Evolutionary conservation across 2,113 vertebrate species (phyloP), one percentile per base, ranked within the genome.

Genomic region (Cacatua alba): DNA sequence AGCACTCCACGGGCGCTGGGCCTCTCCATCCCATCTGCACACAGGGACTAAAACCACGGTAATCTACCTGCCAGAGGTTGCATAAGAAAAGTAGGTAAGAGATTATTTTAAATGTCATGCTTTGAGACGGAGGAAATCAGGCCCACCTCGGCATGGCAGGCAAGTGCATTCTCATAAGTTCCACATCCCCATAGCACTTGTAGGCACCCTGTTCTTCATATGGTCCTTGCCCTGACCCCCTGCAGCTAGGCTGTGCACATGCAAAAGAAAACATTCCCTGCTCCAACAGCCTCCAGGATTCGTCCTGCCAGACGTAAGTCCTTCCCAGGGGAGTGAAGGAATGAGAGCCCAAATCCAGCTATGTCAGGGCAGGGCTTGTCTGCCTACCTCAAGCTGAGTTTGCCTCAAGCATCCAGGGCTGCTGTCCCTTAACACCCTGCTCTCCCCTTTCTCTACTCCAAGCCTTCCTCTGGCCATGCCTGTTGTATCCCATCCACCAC

Each of bases 171-270:
- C 63, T 43, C 69, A 70, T 13, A 37, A 37, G 74, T 43, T 37
- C 68, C 35, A 39, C 29, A 60, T 43, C 55, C 46, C 44, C 2
- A 5, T 44, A 80, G 53, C 48, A 41, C 49, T 75, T 60, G 1
- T 33, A n/a, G 46, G 35, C 16, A 62, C 21, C 24, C 52, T 68
- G 52, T 13, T 51, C 52, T n/a, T 48, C 17, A 24, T 11, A 11
- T 23, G 29, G 48, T 41, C 26, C 46, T 35, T 2, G 2, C 28
- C 24, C 49, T 3, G 1, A 43, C 7, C 10, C n/a, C 24, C 21
- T 0, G 1, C 33, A 51, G 37, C 52, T 6, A 1, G 46, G 59
- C 41, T 25, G 28, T 8, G 21, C 1, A 1, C 41, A 16, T 33
- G 24, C 48, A 35, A 33, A 14, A n/a, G 13, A 79, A 37, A n/a